Conservation (phyloP, 2,797 vertebrate genomes). For the Botia kubotai region DNA sequence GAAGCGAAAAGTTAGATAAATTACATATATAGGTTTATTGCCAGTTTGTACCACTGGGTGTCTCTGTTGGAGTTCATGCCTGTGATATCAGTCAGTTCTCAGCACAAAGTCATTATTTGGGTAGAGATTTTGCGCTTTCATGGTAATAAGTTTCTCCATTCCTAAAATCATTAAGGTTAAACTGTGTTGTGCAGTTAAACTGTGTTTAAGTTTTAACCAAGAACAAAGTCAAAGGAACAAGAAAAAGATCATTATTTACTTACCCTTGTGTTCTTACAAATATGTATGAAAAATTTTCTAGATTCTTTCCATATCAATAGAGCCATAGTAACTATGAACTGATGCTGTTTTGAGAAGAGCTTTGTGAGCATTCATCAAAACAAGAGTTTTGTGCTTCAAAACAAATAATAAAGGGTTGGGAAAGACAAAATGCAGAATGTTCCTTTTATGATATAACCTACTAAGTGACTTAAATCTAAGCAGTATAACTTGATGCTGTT, state of each 20-base stretch:
- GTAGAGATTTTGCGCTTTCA: neutral
- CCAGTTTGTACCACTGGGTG: constrained; percentile 36
- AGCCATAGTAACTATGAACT: no score
- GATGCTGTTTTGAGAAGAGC: neutral
- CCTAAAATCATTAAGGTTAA: neutral
- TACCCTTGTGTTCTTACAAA: no score
- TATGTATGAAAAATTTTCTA: no score
- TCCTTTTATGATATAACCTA: neutral
- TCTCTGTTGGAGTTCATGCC: constrained; percentile 36
- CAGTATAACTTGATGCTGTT: neutral
- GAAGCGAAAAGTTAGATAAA: neutral
- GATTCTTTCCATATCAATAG: no score
- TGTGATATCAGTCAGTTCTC: neutral
- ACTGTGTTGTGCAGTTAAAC: no score
- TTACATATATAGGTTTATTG: neutral
- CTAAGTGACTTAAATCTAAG: neutral
- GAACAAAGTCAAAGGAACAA: neutral
- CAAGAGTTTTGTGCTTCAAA: neutral
- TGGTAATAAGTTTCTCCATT: neutral
- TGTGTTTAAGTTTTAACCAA: neutral
- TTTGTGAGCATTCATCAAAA: neutral
- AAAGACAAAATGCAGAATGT: neutral
- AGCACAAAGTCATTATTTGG: neutral
- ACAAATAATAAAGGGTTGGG: neutral
- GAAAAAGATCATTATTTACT: neutral